Evolutionary conservation across 1,140 invertebrate genomes (phyloP), one percentile per base, ranked within the genome.

Genomic region (Anthonomus grandis): DNA sequence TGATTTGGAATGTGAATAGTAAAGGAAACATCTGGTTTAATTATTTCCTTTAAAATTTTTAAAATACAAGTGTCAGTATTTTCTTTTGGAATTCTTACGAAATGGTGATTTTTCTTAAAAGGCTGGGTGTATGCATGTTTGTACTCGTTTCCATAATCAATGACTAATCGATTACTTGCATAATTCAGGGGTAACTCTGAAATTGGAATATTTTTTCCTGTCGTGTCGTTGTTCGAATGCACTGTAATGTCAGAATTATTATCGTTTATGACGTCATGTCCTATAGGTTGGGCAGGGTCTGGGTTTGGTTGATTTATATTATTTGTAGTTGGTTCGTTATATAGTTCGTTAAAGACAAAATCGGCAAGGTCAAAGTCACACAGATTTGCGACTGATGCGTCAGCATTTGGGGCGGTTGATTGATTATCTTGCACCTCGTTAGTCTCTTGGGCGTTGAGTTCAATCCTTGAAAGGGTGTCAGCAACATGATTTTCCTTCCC

Each of bases 351-450:
- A 4, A 27, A 27, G 10, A 4, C 9, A 10, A 27, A 25, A 9
- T 27, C 51, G 3, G 36, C 15, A 25, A 8, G 6, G 24, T 25
- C n/a, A 36, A 50, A 50, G 17, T 50, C 48, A 4, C 12, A 17
- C 6, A 50, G n/a, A 17, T 54, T 54, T 9, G 51, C 51, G 13
- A 37, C 22, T 12, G 15, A 10, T 10, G 36, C 25, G 27, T 19
- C 15, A 31, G 34, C 38, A 18, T 48, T 47, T 12, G 42, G 45
- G 5, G 21, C 37, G 8, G n/a, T 24, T 13, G 42, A 57, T 15
- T 76, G 72, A 17, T 47, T 12, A 15, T n/a, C 22, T 6, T 27
- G 6, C 23, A 21, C 18, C 4, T 27, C n/a, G n/a, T 47, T 47
- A 10, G 42, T 57, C 50, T 57, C 54, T 18, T 49, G 48, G 27